These are phyloP conservation scores for Papilio elwesi DNA, from an alignment of 2,888 invertebrate species.

Conservation along the genomic window DNA sequence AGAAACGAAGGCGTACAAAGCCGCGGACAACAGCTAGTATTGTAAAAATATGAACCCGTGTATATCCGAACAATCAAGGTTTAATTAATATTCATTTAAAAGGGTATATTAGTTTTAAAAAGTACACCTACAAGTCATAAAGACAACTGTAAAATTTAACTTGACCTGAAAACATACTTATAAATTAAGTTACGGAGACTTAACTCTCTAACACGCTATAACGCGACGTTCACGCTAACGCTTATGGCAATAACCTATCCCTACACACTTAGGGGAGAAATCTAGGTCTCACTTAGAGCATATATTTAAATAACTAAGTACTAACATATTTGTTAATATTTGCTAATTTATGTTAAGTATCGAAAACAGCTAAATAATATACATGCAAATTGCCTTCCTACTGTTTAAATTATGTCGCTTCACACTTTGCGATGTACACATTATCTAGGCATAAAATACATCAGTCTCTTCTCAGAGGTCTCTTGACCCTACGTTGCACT, in stretches of 20 bases:
- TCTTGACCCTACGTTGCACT: too few species aligned
- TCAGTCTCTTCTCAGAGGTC: background rate
- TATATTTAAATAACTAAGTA: slow-evolving; percentile 30
- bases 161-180: background rate
- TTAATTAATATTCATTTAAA: too few species aligned
- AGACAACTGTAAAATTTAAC: background rate
- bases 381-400: slow-evolving; percentile 7
- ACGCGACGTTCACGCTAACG: background rate
- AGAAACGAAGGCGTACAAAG: too few species aligned
- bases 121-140: background rate
- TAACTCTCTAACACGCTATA: background rate
- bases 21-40: too few species aligned
- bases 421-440: background rate
- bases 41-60: too few species aligned
- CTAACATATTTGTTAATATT: slow-evolving; percentile 23
- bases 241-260: background rate
- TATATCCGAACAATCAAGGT: too few species aligned
- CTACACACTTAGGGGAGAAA: slow-evolving; percentile 8
- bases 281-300: slow-evolving; percentile 12
- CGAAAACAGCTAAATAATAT: slow-evolving; percentile 1
- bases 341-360: slow-evolving; percentile 24
- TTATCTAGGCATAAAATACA: background rate
- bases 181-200: background rate
- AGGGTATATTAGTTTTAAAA: too few species aligned
- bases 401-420: slow-evolving; percentile 10